A percentile compares a stretch with the other conserved stretches of the same genome.
Conservation (phyloP, 2,888 invertebrate genomes). For the Harpalus rufipes region DNA sequence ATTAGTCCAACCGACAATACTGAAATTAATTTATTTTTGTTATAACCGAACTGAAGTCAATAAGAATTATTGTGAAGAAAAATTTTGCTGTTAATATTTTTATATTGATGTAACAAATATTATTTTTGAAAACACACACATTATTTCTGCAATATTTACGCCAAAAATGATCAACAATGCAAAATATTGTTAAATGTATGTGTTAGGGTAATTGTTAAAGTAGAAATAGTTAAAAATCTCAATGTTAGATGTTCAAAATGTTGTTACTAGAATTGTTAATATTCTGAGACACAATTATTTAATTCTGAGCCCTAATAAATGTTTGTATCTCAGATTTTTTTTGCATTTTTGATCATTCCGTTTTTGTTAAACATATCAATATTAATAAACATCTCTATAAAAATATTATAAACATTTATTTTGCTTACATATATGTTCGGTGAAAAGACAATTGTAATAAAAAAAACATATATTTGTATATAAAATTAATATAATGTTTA, state of each 20-base stretch:
- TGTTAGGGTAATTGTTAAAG: conserved; percentile 3
- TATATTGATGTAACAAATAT: conserved; percentile 1
- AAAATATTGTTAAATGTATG: background rate
- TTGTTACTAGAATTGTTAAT: conserved; percentile 51
- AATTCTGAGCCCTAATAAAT: conserved; percentile 54
- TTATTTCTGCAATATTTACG: conserved; percentile 15
- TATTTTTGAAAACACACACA: background rate
- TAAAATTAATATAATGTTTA: conserved; percentile 63
- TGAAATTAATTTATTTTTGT: conserved; percentile 41
- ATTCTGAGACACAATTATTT: conserved; percentile 46
- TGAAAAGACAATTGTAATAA: conserved; percentile 62
- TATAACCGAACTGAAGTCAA: conserved; percentile 49
- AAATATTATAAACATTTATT: conserved; percentile 17
- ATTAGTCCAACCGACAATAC: conserved; percentile 73
- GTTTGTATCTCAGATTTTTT: conserved; percentile 42
- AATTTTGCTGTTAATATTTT: background rate
- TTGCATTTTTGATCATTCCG: conserved; percentile 33
- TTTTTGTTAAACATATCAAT: background rate
- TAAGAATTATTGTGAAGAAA: background rate
- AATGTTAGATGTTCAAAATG: conserved; percentile 45
- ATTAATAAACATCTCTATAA: conserved; percentile 39
- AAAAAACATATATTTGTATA: conserved; percentile 65
- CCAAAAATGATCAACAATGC: background rate
- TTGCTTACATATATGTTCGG: conserved; percentile 59
- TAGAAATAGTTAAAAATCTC: conserved; percentile 34